Evolutionary conservation across 2,797 vertebrate species (phyloP).

Genomic region (Lagocephalus sceleratus): DNA sequence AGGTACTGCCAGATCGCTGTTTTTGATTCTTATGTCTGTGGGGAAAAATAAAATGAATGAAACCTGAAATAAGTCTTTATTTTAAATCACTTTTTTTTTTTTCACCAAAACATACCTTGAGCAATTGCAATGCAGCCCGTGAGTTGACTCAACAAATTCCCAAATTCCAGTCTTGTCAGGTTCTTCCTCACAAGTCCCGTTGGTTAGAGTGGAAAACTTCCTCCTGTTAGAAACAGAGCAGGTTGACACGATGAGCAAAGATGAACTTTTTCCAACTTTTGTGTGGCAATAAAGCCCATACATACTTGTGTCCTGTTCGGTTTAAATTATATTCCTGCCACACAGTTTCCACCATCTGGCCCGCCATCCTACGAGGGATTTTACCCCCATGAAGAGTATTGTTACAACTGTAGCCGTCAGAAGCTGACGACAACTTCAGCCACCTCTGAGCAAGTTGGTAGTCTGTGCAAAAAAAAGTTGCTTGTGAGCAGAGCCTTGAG

Average conservation of each 20-base stretch:
- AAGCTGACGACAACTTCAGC: slow-evolving; percentile 86
- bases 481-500: background rate
- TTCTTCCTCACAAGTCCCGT: slow-evolving; percentile 88
- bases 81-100: too few species aligned
- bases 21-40: slow-evolving; percentile 91
- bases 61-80: too few species aligned
- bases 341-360: slow-evolving; percentile 91
- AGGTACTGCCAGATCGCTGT: slow-evolving; percentile 86
- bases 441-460: slow-evolving; percentile 89
- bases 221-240: slow-evolving; percentile 71
- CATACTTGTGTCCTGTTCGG: slow-evolving; percentile 91
- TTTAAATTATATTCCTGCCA: slow-evolving; percentile 97
- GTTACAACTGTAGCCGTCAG: slow-evolving; percentile 86
- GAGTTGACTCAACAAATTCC: slow-evolving; percentile 93
- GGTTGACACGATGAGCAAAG: too few species aligned
- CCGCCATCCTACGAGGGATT: slow-evolving; percentile 89
- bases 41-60: slow-evolving; percentile 2
- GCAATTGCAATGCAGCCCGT: slow-evolving; percentile 91
- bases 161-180: slow-evolving; percentile 86
- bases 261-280: too few species aligned
- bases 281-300: slow-evolving; percentile 9
- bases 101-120: slow-evolving; percentile 78
- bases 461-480: slow-evolving; percentile 60
- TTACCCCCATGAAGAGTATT: slow-evolving; percentile 90
- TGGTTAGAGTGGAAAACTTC: slow-evolving; percentile 89